Evolutionary conservation across 1,140 invertebrate genomes (phyloP), one percentile per base, ranked within the genome.

Genomic region (Cecropterus lyciades): DNA sequence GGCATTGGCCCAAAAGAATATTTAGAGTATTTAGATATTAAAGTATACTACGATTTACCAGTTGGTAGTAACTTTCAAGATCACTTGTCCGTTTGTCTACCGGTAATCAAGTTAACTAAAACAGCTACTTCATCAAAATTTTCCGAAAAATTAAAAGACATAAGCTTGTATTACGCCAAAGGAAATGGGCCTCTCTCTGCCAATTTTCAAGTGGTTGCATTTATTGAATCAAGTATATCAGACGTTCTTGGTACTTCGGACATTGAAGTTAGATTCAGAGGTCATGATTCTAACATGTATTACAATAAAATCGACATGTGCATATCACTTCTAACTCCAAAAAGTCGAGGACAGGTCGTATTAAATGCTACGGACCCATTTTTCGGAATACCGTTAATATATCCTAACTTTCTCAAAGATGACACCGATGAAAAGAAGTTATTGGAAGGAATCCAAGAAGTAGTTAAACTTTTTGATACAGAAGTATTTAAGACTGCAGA

Each of bases 391-490:
- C 96, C 97, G 0, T 89, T 95, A 16, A 94, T 99, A 63, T 95
- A 97, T 84, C 96, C 97, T 0, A 96, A 96, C 77, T 98, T 98
- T 82, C 91, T 98, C 15, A 95, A 94, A 20, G 94, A 97, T 70
- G 93, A 94, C 0, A 94, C 95, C 13, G 97, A 98, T 79, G 93
- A 95, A 11, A 94, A 94, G 8, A 94, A 94, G 40, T 84, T 97
- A 9, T 93, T 97, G 14, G 95, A 96, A 72, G 96, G 96, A 15
- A 83, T 94, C 51, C 92, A 93, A 52, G 92, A 93, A 74, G 81
- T 92, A 24, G 81, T 92, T 13, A 92, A 92, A 67, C 57, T 94
- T 43, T 93, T 93, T 66, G 85, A 93, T 46, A 94, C 94, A 0
- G 85, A 93, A 40, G 90, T 92, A 0, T 94, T 94, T 49, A 91